Conservation (phyloP, 1,140 invertebrate genomes). For the Vanessa tameamea region DNA sequence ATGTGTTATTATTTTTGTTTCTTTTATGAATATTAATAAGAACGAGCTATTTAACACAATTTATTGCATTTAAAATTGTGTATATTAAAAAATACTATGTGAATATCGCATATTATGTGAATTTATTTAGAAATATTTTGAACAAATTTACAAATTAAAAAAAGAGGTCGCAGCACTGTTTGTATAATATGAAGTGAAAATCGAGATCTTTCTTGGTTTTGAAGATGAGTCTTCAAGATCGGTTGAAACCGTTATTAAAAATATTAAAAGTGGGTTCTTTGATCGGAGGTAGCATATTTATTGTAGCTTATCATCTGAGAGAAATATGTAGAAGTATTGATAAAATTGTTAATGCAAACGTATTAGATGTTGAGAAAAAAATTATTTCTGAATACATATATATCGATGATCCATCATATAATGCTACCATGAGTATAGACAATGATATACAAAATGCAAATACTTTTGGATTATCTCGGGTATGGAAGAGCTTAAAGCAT, state of each 20-base stretch:
- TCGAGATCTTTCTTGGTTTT: not conserved
- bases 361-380: slow-evolving; percentile 70
- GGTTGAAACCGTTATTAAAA: slow-evolving; percentile 61
- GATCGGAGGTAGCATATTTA: slow-evolving; percentile 48
- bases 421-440: slow-evolving; percentile 53
- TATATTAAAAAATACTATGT: not conserved
- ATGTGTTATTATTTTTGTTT: not conserved
- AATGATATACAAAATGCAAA: slow-evolving; percentile 49
- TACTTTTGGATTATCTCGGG: slow-evolving; percentile 53
- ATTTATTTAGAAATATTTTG: not conserved
- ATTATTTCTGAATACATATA: slow-evolving; percentile 67
- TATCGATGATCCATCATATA: slow-evolving; percentile 68
- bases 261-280: slow-evolving; percentile 56
- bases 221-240: slow-evolving; percentile 52
- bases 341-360: slow-evolving; percentile 62
- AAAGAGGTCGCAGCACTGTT: no score
- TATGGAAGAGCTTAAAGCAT: slow-evolving; percentile 72
- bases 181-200: not conserved
- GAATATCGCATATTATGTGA: not conserved
- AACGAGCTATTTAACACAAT: not conserved
- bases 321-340: slow-evolving; percentile 54
- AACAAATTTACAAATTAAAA: no score
- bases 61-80: not conserved
- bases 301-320: slow-evolving; percentile 56
- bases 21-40: not conserved